Percentiles rank a stretch among this genome's conserved stretches.
Evolutionary conservation across 2,888 invertebrate species (phyloP).

Genomic region (Hirtodrosophila histrioides): DNA sequence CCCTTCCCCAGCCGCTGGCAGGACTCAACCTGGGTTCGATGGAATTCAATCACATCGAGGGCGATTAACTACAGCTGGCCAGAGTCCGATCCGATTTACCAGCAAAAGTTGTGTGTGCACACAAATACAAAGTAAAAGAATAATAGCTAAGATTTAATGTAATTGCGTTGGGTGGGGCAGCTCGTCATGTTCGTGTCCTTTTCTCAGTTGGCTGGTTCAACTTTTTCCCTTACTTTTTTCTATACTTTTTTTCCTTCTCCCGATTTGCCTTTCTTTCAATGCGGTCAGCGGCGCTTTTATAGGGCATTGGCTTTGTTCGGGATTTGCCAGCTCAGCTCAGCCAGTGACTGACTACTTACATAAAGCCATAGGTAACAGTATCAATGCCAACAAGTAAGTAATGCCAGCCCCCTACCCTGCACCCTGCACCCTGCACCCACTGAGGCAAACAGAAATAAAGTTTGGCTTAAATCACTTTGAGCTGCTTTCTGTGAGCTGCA

Average conservation of each 20-base stretch:
- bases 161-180: constrained; percentile 65
- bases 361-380: constrained; percentile 62
- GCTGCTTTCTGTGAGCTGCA: constrained; percentile 32
- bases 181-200: constrained; percentile 68
- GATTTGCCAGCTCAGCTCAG: constrained; percentile 69
- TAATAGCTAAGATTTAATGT: constrained; percentile 78
- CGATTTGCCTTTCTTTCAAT: constrained; percentile 51
- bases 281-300: constrained; percentile 63
- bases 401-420: background rate
- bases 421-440: background rate
- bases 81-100: constrained; percentile 42
- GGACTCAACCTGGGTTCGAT: constrained; percentile 73
- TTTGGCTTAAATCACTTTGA: constrained; percentile 45
- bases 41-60: constrained; percentile 80
- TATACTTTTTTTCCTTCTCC: constrained; percentile 15
- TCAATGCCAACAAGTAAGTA: constrained; percentile 53
- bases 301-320: constrained; percentile 70
- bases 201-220: constrained; percentile 67
- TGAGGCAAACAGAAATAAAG: constrained; percentile 28
- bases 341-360: constrained; percentile 31
- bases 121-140: constrained; percentile 74
- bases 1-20: background rate
- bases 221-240: constrained; percentile 32
- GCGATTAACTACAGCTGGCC: constrained; percentile 75
- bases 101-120: constrained; percentile 57